Base-by-base conservation (phyloP, 2,797 vertebrate species). In the Tadarida brasiliensis region DNA sequence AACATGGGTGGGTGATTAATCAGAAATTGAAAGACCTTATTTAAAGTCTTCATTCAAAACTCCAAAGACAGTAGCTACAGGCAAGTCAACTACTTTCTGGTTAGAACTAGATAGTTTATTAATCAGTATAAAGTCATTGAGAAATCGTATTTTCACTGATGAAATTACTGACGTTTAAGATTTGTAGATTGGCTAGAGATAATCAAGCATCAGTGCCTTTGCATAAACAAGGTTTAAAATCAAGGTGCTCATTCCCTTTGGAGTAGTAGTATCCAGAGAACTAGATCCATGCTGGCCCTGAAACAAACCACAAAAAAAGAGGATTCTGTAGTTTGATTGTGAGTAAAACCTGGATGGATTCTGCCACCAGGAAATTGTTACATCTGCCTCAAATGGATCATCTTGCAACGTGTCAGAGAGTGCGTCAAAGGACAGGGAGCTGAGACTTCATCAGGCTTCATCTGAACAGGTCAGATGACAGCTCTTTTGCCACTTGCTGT, bases 171-270 rank as follows among this genome's bases (percentile, higher is more conserved):
- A 61, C 33, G 24, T 80, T 90, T 91, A 93, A 56, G 61, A 35
- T 59, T 80, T 84, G 20, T 57, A 51, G 73, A 20, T 49, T 89
- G 47, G 17, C 16, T 74, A 68, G n/a, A 85, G 26, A 39, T 85
- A 89, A 84, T 49, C 15, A 84, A 88, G 26, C 17, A 67, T 15
- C 16, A 61, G 51, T 9, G 19, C 6, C n/a, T 81, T 85, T 92
- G 22, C 30, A 88, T 61, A 89, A 94, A 74, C 26, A 85, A 84
- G 17, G 14, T 76, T 89, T 76, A 81, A 76, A 86, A 67, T 61
- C 47, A 65, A 92, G 35, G 39, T 51, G 22, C 35, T 82, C 24
- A 65, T 78, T 87, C 7, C 17, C 39, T 85, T 92, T 92, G n/a
- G 54, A 82, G 24, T 19, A 94, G 24, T 19, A 94, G 33, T 44